Evolutionary conservation across 1,140 invertebrate species (phyloP).

Genomic region (honey bee (Apis mellifera)): Amel_HAv3.1 CM009942.2:4539501-4540000

Average conservation of each 20-base stretch:
- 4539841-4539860: conserved; percentile 26
- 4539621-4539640: neutral
- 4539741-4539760: conserved; percentile 44
- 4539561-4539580: conserved; percentile 31
- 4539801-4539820: conserved; percentile 50
- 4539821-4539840: conserved; percentile 45
- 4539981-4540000: conserved; percentile 36
- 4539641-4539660: neutral
- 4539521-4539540: conserved; percentile 43
- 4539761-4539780: conserved; percentile 40
- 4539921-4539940: neutral
- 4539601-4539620: neutral
- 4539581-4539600: too few relatives aligned
- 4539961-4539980: conserved; percentile 39
- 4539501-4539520: conserved; percentile 55
- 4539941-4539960: conserved; percentile 40
- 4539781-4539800: conserved; percentile 46
- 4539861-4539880: neutral
- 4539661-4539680: too few relatives aligned
- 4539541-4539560: conserved; percentile 49
- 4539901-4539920: too few relatives aligned
- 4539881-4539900: neutral
- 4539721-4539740: conserved; percentile 38
- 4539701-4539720: conserved; percentile 22
- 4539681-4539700: neutral